phyloP scores from a whole-genome alignment of 2,797 vertebrate genomes.

The Chaenodraco wilsoni region DNA sequence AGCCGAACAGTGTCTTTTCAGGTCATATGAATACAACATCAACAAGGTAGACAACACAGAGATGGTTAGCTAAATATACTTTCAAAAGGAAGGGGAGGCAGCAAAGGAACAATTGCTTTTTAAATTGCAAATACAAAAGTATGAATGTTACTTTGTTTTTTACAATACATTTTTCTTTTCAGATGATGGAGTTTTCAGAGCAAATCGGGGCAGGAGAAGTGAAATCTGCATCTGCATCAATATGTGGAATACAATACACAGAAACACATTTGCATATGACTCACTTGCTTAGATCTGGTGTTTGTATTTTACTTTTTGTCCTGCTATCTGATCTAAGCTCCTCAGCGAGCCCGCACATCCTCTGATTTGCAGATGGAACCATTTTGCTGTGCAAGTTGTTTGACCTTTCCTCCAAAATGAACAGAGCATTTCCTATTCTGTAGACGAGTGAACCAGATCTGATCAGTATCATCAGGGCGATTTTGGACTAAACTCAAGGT shows the following conservation, averaged over 20 bases:
- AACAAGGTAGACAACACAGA: neutral
- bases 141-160: neutral
- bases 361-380: constrained; percentile 70
- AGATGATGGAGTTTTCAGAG: constrained; percentile 5
- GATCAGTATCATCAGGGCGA: constrained; percentile 59
- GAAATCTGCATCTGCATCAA: constrained; percentile 17
- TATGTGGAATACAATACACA: constrained; percentile 35
- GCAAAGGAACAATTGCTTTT: neutral
- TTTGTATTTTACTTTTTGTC: constrained; percentile 57
- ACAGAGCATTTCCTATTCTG: constrained; percentile 49
- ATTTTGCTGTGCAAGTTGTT: constrained; percentile 52
- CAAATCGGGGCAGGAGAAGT: neutral
- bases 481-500: constrained; percentile 66
- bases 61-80: constrained; percentile 7
- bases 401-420: constrained; percentile 60
- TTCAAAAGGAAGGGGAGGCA: neutral
- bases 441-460: constrained; percentile 63
- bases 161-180: neutral
- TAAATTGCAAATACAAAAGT: constrained; percentile 1
- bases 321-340: constrained; percentile 61
- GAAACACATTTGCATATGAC: constrained; percentile 16
- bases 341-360: constrained; percentile 46
- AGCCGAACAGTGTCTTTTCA: neutral
- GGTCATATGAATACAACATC: neutral
- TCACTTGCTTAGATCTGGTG: constrained; percentile 51